A percentile compares a stretch with the other conserved stretches of the same genome.
phyloP scores from a whole-genome alignment of 92 coral and sea anemone species.

The Hydrozoanthus gracilis region DNA sequence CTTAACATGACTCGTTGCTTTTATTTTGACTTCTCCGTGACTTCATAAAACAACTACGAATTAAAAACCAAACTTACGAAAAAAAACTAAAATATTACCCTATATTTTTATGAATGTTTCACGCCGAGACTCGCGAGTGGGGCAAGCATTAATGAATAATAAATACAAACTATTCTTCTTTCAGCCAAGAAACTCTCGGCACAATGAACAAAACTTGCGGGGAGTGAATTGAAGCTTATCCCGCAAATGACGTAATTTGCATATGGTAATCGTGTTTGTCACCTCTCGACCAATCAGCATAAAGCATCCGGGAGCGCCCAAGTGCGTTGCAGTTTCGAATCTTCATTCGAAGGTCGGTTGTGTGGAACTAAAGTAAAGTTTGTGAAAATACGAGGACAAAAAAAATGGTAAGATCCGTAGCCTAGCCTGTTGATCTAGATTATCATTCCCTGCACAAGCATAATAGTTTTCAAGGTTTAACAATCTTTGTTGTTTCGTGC shows the following conservation, averaged over 20 bases:
- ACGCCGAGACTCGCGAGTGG: background rate
- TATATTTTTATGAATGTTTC: background rate
- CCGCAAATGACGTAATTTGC: slow-evolving; percentile 46
- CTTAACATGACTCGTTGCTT: background rate
- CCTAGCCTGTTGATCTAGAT: background rate
- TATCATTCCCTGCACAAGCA: background rate
- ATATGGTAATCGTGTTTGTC: slow-evolving; percentile 26
- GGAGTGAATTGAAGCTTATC: slow-evolving; percentile 5
- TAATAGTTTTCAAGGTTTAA: background rate
- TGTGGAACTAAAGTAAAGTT: background rate
- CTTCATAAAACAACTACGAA: background rate
- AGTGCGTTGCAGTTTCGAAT: slow-evolving; percentile 50
- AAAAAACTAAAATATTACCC: background rate
- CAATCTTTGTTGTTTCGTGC: background rate
- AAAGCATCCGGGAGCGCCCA: slow-evolving; percentile 54
- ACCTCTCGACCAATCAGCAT: slow-evolving; percentile 39
- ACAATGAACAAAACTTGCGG: background rate
- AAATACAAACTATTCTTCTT: slow-evolving; percentile 8
- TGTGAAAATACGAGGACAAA: background rate
- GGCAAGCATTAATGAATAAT: background rate
- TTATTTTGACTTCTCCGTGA: background rate
- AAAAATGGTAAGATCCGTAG: slow-evolving; percentile 38
- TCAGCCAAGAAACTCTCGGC: background rate
- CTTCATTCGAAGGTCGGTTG: slow-evolving; percentile 48
- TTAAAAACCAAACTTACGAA: background rate